phyloP scores from a whole-genome alignment of 2,888 invertebrate genomes.

The Hydrotaea diabolus region DNA sequence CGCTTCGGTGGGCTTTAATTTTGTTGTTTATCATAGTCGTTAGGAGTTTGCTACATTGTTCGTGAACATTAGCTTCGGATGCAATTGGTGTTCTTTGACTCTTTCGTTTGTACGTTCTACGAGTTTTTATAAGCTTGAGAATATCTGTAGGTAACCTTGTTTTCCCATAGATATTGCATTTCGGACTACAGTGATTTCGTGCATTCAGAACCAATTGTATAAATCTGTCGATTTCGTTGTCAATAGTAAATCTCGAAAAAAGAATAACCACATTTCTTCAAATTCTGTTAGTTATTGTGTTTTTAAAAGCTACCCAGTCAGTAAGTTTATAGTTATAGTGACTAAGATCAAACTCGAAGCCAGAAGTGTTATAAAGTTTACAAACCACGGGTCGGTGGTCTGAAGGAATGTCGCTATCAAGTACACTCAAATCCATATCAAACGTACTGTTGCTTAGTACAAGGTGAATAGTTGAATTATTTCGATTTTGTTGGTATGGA shows the following conservation, averaged over 20 bases:
- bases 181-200: background rate
- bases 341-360: no score
- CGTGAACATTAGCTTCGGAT: background rate
- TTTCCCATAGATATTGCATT: background rate
- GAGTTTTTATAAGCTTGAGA: background rate
- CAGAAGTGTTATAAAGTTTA: no score
- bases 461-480: background rate
- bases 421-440: background rate
- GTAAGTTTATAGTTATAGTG: no score
- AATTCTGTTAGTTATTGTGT: no score
- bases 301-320: no score
- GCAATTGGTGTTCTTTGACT: background rate
- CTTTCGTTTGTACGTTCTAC: background rate
- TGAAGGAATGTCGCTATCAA: background rate
- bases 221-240: background rate
- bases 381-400: background rate
- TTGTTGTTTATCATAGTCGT: slow-evolving; percentile 25
- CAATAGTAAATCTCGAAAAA: no score
- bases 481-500: background rate
- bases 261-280: no score
- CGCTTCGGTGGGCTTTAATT: slow-evolving; percentile 19
- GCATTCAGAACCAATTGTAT: background rate
- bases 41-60: slow-evolving; percentile 22
- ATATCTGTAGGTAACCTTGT: background rate
- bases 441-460: background rate